Percentiles rank a stretch among this genome's conserved stretches.
Evolutionary conservation across 1,140 invertebrate genomes (phyloP).

Genomic region (Zaprionus inermis): DNA sequence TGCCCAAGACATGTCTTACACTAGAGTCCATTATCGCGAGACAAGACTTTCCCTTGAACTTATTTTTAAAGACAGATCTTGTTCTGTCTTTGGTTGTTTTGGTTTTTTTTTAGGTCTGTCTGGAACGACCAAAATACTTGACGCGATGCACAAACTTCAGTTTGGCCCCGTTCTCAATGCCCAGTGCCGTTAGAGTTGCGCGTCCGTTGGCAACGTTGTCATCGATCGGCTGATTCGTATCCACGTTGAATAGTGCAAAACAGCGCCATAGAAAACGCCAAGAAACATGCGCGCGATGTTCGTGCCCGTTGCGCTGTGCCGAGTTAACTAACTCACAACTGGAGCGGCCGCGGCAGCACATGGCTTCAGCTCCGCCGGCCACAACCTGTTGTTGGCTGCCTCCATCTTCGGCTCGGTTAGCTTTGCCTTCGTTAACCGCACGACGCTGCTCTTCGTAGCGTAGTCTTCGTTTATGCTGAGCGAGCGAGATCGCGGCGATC

Average conservation of each 20-base stretch:
- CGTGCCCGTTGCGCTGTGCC: slow-evolving; percentile 71
- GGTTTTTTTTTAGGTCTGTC: slow-evolving; percentile 49
- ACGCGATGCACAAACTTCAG: slow-evolving; percentile 87
- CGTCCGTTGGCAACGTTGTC: slow-evolving; percentile 84
- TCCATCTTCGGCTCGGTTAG: slow-evolving; percentile 20
- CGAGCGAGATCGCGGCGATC: slow-evolving; percentile 64
- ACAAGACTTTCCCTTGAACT: slow-evolving; percentile 14
- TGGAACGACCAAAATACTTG: slow-evolving; percentile 72
- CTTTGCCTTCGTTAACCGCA: slow-evolving; percentile 25
- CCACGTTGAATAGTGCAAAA: slow-evolving; percentile 85
- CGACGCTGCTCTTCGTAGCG: slow-evolving; percentile 54
- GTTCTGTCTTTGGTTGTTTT: not conserved
- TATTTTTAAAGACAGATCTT: not conserved
- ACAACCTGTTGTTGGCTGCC: slow-evolving; percentile 54
- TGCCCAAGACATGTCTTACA: slow-evolving; percentile 35
- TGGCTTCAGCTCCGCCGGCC: slow-evolving; percentile 34
- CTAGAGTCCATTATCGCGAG: slow-evolving; percentile 27
- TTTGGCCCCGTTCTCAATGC: slow-evolving; percentile 86
- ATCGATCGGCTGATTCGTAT: slow-evolving; percentile 73
- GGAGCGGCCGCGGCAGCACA: slow-evolving; percentile 31
- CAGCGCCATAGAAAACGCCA: slow-evolving; percentile 89
- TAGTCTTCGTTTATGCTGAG: slow-evolving; percentile 66
- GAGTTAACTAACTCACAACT: slow-evolving; percentile 81
- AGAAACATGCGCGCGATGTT: slow-evolving; percentile 85
- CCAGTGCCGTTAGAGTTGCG: slow-evolving; percentile 86